These are phyloP conservation scores for Apostichopus japonicus DNA, from an alignment of 35 echinoderm and acorn worm species.

Conservation along the genomic window DNA sequence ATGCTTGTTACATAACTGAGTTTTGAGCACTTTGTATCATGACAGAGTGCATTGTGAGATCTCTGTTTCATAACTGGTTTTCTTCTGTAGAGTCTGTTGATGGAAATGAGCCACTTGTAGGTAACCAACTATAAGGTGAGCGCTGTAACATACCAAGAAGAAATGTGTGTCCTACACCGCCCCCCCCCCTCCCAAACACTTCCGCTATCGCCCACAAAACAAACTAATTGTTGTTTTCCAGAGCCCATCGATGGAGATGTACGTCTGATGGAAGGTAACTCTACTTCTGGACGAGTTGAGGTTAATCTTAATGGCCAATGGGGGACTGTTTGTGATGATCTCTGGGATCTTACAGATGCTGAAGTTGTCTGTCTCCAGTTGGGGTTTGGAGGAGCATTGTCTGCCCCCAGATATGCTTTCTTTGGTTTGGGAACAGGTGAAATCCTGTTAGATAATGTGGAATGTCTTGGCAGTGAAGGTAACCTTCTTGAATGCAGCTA, in stretches of 20 bases:
- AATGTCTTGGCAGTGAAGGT: not conserved
- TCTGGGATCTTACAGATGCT: slow-evolving; percentile 48
- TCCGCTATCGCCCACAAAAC: no score
- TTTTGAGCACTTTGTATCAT: no score
- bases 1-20: no score
- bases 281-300: slow-evolving; percentile 8
- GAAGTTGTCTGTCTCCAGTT: slow-evolving; percentile 61
- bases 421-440: not conserved
- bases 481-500: not conserved
- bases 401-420: not conserved
- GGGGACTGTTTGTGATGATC: slow-evolving; percentile 67
- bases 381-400: slow-evolving; percentile 26
- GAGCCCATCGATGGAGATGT: not conserved
- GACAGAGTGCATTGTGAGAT: no score
- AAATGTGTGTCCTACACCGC: no score
- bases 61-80: no score
- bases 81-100: no score
- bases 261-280: not conserved
- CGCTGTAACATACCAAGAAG: no score
- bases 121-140: no score
- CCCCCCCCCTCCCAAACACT: no score
- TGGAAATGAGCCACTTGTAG: no score
- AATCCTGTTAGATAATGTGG: not conserved
- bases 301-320: not conserved
- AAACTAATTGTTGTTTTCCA: not conserved